These are phyloP conservation scores for Trachemys scripta DNA, from an alignment of 2,113 vertebrate species.

Conservation along the genomic window DNA sequence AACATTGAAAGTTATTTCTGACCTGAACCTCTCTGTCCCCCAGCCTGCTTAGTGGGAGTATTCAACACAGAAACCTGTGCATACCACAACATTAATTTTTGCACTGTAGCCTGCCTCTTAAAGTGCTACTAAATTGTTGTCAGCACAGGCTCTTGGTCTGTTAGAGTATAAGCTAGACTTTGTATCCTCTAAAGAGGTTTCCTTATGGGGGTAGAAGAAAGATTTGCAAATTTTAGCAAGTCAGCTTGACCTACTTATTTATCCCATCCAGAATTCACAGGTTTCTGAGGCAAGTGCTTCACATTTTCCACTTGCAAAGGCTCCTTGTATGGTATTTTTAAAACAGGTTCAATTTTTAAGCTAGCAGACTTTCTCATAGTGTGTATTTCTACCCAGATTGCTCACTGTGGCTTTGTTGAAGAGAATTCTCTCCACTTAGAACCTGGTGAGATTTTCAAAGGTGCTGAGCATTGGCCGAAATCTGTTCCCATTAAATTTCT, in stretches of 20 bases:
- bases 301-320: background rate
- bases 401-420: background rate
- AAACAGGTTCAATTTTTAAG: background rate
- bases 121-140: background rate
- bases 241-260: background rate
- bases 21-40: background rate
- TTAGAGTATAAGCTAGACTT: background rate
- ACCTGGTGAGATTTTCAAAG: rapidly evolving
- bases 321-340: background rate
- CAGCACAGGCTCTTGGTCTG: background rate
- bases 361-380: background rate
- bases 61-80: background rate
- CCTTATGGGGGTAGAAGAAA: background rate
- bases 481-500: background rate
- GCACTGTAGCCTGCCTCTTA: background rate
- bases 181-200: background rate
- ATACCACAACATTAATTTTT: background rate
- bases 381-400: background rate
- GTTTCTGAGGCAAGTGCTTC: background rate
- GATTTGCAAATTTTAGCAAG: background rate
- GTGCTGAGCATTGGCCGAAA: background rate
- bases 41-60: rapidly evolving
- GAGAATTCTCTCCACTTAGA: background rate
- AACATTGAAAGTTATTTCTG: background rate
- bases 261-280: background rate